Conservation (phyloP, 2,113 vertebrate genomes). For the Microcebus ravelobensis region DNA sequence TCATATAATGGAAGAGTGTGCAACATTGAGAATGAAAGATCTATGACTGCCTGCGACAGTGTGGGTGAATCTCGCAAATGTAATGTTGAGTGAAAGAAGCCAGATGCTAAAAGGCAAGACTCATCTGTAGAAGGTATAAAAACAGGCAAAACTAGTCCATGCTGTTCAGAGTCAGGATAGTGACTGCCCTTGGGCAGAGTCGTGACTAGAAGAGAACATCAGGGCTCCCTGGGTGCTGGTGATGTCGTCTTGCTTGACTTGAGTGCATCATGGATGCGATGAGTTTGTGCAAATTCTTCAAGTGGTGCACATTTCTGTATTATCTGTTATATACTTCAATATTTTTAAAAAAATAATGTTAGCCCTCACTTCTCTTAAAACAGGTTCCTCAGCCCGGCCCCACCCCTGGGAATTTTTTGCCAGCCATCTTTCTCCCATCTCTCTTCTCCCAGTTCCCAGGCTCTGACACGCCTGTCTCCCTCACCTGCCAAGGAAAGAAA, state of each 20-base stretch:
- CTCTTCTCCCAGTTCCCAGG: conserved; percentile 35
- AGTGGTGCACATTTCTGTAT: background rate
- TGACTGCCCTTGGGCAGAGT: background rate
- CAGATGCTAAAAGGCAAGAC: background rate
- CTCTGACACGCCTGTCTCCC: conserved; percentile 52
- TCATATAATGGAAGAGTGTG: background rate
- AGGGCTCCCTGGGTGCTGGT: background rate
- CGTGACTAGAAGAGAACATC: background rate
- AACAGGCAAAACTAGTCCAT: conserved; percentile 68
- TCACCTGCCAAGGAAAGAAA: conserved; percentile 49
- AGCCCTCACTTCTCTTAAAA: conserved; percentile 45
- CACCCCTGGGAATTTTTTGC: conserved; percentile 43
- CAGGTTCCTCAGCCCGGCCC: conserved; percentile 39
- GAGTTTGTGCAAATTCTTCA: background rate
- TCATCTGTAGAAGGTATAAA: background rate
- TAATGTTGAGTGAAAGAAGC: background rate
- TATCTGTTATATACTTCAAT: background rate
- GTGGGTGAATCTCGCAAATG: background rate
- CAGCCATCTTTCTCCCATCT: conserved; percentile 32
- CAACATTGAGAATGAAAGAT: background rate
- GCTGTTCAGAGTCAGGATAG: background rate
- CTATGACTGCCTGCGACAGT: background rate
- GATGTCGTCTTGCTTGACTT: background rate
- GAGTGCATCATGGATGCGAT: background rate
- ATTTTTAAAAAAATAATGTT: conserved; percentile 32